A percentile compares a stretch with the other conserved stretches of the same genome.
These are phyloP conservation scores for Antheraea yamamai DNA, from an alignment of 2,888 invertebrate species.

Conservation along the genomic window DNA sequence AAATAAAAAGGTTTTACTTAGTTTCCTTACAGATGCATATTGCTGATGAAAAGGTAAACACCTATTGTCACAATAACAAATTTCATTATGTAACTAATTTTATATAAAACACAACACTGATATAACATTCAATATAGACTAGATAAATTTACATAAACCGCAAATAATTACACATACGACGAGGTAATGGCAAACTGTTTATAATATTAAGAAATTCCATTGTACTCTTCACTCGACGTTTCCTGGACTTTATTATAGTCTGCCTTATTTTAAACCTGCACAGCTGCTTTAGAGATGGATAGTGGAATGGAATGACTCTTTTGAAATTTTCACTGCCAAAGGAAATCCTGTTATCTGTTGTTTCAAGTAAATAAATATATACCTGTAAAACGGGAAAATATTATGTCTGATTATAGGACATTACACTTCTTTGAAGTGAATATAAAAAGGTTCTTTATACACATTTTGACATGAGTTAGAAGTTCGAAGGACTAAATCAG, in stretches of 20 bases:
- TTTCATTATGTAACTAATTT: neutral
- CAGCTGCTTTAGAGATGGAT: slow-evolving; percentile 63
- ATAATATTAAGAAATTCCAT: slow-evolving; percentile 52
- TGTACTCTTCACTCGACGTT: slow-evolving; percentile 44
- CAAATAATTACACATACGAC: slow-evolving; percentile 54
- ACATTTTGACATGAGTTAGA: too few species aligned
- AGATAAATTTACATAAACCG: slow-evolving; percentile 42
- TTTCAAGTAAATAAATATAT: slow-evolving; percentile 49
- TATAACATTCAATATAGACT: neutral
- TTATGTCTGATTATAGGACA: too few species aligned
- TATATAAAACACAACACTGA: neutral
- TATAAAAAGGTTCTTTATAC: too few species aligned
- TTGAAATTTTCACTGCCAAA: slow-evolving; percentile 40
- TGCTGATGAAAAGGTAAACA: neutral
- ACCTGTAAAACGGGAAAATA: slow-evolving; percentile 42
- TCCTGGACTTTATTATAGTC: slow-evolving; percentile 39
- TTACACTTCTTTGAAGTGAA: too few species aligned
- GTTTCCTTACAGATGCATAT: neutral
- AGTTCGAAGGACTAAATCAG: too few species aligned
- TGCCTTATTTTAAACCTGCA: slow-evolving; percentile 58
- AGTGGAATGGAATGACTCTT: slow-evolving; percentile 37
- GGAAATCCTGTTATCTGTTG: slow-evolving; percentile 45
- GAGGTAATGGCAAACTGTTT: slow-evolving; percentile 54
- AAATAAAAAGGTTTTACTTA: neutral
- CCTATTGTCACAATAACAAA: neutral